Percentiles rank a stretch among this genome's conserved stretches.
Evolutionary conservation across 2,113 vertebrate species (phyloP).

Genomic region (Dryoscopus gambensis): DNA sequence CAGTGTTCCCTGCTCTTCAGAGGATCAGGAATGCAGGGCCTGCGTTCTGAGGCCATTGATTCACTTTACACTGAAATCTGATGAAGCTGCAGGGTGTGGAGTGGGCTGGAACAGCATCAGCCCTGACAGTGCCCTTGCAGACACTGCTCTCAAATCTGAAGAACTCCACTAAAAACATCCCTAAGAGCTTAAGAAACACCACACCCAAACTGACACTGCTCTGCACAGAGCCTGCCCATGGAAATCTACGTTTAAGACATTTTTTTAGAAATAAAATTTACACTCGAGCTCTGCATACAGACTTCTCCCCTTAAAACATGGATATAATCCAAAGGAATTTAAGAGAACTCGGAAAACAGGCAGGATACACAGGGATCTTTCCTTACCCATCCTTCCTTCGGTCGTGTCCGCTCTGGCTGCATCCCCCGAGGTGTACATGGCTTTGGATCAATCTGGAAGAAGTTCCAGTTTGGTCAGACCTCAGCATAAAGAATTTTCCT

Average conservation of each 20-base stretch:
- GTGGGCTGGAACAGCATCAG: not conserved
- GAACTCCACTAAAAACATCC: not conserved
- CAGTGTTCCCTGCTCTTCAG: not conserved
- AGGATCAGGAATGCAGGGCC: not conserved
- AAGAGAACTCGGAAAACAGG: not conserved
- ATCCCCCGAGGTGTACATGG: constrained; percentile 98
- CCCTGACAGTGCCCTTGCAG: not conserved
- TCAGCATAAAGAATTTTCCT: not conserved
- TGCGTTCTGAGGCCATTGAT: not conserved
- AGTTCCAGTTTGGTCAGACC: constrained; percentile 20
- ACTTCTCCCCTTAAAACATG: not conserved
- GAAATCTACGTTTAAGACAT: not conserved
- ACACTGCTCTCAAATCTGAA: not conserved
- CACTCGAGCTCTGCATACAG: not conserved
- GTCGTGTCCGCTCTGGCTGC: constrained; percentile 93
- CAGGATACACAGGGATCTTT: not conserved
- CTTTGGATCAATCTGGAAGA: constrained; percentile 95
- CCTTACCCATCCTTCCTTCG: constrained; percentile 97
- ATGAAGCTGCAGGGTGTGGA: not conserved
- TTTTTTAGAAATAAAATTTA: not conserved
- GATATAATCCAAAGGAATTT: not conserved
- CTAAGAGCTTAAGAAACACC: not conserved
- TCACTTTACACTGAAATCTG: not conserved
- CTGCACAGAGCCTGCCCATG: not conserved
- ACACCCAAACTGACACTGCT: not conserved